Base-by-base conservation (phyloP, 2,888 invertebrate species). In the Apotomis betuletana region DNA sequence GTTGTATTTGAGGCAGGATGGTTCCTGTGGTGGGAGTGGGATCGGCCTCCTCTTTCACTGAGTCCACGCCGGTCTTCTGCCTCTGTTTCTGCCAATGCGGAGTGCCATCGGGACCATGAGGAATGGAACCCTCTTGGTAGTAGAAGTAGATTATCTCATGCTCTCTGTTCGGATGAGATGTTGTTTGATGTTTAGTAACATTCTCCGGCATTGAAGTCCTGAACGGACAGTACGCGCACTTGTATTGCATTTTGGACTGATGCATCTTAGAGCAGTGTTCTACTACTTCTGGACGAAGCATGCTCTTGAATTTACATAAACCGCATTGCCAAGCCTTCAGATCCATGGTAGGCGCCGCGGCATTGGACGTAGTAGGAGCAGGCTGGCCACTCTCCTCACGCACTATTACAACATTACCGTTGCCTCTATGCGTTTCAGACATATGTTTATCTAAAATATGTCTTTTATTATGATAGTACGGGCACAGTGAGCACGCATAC, bases 401-500 rank as follows among this genome's bases (percentile, higher is more conserved):
- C 3, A 91, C 87, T 0, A 87, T 76, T 86, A 87, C 76, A 87
- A 94, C 44, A 89, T 87, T 72, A 87, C 88, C 70, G 36, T 89
- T 89, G 9, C 13, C 41, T 38, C 94, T 94, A 81, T 97, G 97
- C 36, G 91, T 90, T 0, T 96, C 96, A 0, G 85, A 75, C 1
- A 95, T 81, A 83, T 97, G 97, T 41, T 95, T 94, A 74, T 97
- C 96, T 3, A 97, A 92, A 6, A 94, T 87, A 61, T 94, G 90
- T 57, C 91, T 94, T 76, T 94, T 94, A 81, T 95, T 94, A 84
- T 96, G 96, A 76, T 95, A 94, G 83, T 95, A 95, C 51, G 90
- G 83, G 81, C 97, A 97, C 74, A 92, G 88, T 0, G 95, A 94
- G 86, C 97, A 98, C 77, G 96, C 96, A 86, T 95, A 97, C 51